Base-by-base conservation (phyloP, 2,888 invertebrate genomes). In the Cephus sareptanus region DNA sequence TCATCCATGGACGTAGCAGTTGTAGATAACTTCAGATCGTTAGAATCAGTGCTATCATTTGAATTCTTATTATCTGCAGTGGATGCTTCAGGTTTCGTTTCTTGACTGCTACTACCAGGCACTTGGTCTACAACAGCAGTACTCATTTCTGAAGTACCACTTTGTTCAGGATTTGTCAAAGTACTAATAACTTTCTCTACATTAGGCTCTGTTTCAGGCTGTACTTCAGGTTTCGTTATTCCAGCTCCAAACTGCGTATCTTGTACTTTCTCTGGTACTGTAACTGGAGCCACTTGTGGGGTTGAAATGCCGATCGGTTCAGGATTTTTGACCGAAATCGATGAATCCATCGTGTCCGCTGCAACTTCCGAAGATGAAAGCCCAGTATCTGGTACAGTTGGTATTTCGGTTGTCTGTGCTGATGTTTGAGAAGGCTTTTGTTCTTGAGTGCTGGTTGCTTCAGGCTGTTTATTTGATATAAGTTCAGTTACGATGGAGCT, bases 161-260 rank as follows among this genome's bases (percentile, higher is more conserved):
- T 23, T 56, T 56, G 23, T 23, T 56, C 40, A 11, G 84, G 81
- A 68, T 82, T 79, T 74, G 80, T 82, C 69, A 83, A 76, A 11
- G 87, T 76, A 70, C 80, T 80, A 69, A 83, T 79, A 71, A 83
- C 80, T 73, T 85, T 75, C 76, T 84, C 81, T 37, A 76, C 77
- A 68, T 82, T 83, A 2, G 84, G 78, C 1, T 76, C 73, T 23
- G 80, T 77, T 23, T 81, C 78, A 75, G 70, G 31, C 56, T 71
- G 37, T 12, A 74, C 68, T 70, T 70, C 70, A 30, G 70, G 70
- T 74, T 74, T 74, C 37, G 12, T 76, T 30, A 71, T 74, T 30
- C 79, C 79, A 34, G 79, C 79, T 34, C 80, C 76, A 11, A 83
- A 83, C 35, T 79, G 79, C 23, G 83, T 79, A 69, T 83, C 81